A percentile compares a stretch with the other conserved stretches of the same genome.
Evolutionary conservation across 2,888 invertebrate species (phyloP).

Genomic region (Protonemura montana): DNA sequence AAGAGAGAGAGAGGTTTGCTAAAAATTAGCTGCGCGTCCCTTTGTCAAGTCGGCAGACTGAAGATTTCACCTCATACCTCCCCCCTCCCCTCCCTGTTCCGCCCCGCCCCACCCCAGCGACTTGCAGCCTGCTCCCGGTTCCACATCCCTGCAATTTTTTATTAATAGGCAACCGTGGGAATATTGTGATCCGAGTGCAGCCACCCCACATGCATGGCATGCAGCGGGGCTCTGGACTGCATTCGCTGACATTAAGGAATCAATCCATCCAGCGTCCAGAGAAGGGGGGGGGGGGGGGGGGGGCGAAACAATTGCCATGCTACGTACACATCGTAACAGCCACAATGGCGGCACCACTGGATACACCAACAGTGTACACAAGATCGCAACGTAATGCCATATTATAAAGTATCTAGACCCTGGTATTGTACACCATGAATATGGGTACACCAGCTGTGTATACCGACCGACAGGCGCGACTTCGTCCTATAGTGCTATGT

Average conservation of each 20-base stretch:
- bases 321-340: background rate
- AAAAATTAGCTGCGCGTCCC: slow-evolving; percentile 2
- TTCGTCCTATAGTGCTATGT: too few species aligned
- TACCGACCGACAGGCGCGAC: too few species aligned
- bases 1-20: background rate
- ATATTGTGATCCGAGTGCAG: background rate
- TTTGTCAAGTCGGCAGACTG: background rate
- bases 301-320: background rate
- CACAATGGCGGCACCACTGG: background rate
- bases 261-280: background rate
- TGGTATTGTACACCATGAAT: too few species aligned
- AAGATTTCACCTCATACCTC: background rate
- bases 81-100: background rate
- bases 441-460: too few species aligned
- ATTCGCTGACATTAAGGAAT: background rate
- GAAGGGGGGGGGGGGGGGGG: background rate
- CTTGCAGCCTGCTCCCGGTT: background rate
- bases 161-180: background rate
- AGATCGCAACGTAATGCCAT: background rate
- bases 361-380: background rate
- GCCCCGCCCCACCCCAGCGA: background rate
- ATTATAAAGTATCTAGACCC: too few species aligned
- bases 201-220: too few species aligned
- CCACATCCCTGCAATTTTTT: background rate
- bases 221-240: too few species aligned